These are phyloP conservation scores for Tympanoctomys barrerae DNA, from an alignment of 2,797 vertebrate genomes.

Conservation along the genomic window DNA sequence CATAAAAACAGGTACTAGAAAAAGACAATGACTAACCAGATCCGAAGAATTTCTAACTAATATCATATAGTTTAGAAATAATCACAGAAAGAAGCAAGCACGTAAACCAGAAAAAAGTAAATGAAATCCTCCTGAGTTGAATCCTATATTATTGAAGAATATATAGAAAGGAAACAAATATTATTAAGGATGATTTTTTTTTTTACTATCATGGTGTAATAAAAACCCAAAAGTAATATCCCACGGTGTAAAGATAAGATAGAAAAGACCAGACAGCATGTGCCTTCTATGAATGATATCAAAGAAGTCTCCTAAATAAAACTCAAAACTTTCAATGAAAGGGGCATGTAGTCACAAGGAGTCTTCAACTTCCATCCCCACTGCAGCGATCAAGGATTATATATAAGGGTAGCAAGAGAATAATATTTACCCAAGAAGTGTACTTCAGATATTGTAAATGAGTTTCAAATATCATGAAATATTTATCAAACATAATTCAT, in stretches of 20 bases:
- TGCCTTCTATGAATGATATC: not conserved
- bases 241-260: not conserved
- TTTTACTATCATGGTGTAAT: not conserved
- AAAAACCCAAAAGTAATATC: not conserved
- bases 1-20: not conserved
- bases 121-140: not conserved
- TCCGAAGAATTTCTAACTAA: not conserved
- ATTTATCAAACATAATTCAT: slow-evolving; percentile 30
- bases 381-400: not conserved
- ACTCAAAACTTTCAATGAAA: not conserved
- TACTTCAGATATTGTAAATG: not conserved
- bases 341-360: not conserved
- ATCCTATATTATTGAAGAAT: not conserved
- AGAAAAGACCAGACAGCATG: not conserved
- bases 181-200: not conserved
- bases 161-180: not conserved
- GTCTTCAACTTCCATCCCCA: not conserved
- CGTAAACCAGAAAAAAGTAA: not conserved
- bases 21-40: slow-evolving; percentile 3
- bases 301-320: not conserved
- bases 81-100: not conserved
- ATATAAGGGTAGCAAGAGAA: not conserved
- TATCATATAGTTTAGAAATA: not conserved
- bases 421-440: not conserved
- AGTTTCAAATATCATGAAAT: slow-evolving; percentile 1